Conservation (phyloP, 1,140 invertebrate species). For the Hycleus cichorii region DNA sequence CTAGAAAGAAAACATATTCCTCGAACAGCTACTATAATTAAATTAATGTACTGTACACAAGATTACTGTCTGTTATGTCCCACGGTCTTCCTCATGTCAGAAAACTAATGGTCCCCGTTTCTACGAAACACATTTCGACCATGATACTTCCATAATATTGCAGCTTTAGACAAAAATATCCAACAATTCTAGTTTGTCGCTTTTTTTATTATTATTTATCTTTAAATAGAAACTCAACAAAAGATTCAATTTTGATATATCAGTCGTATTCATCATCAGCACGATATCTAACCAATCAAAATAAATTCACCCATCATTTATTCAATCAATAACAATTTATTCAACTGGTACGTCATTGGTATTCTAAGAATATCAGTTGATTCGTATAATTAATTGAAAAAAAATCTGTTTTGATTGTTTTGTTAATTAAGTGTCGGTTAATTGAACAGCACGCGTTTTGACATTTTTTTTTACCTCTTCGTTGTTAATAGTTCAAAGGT, state of each 20-base stretch:
- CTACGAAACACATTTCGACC: conserved; percentile 12
- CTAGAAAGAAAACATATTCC: conserved; percentile 14
- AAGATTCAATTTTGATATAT: too few species aligned
- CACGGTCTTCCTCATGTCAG: conserved; percentile 12
- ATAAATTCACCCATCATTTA: too few species aligned
- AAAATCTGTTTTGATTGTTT: too few species aligned
- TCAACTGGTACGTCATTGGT: too few species aligned
- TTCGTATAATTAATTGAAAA: too few species aligned
- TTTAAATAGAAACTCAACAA: too few species aligned
- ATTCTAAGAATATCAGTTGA: too few species aligned
- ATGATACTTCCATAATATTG: conserved; percentile 6
- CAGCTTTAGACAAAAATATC: conserved; percentile 2
- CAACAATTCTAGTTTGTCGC: background rate
- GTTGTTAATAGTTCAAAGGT: conserved; percentile 3
- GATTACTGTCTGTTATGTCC: conserved; percentile 9
- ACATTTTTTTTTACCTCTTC: background rate
- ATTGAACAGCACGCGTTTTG: conserved; percentile 1
- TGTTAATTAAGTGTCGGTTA: too few species aligned
- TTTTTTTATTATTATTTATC: background rate
- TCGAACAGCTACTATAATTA: conserved; percentile 19
- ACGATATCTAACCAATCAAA: too few species aligned
- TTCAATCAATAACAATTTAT: too few species aligned
- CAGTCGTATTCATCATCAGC: too few species aligned
- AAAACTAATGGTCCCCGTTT: conserved; percentile 11
- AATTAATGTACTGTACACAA: conserved; percentile 24